phyloP scores from a whole-genome alignment of 2,888 invertebrate genomes.

The Orthosia gracilis region DNA sequence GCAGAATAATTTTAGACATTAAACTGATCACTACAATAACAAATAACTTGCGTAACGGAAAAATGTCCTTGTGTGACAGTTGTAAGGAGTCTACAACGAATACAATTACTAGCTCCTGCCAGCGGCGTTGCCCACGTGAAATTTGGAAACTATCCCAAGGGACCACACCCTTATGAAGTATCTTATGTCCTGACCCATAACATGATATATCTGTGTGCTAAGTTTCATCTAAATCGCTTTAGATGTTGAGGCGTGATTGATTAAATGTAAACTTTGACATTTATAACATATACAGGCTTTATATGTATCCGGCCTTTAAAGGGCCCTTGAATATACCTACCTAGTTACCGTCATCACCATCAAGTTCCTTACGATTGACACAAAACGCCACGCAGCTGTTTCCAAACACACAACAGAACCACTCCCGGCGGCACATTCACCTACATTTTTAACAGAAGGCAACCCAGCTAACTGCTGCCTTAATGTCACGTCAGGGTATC shows the following conservation, averaged over 20 bases:
- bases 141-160: too few species aligned
- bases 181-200: too few species aligned
- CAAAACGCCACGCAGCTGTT: conserved; percentile 3
- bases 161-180: too few species aligned
- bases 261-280: too few species aligned
- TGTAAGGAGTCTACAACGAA: background rate
- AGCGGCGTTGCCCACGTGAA: too few species aligned
- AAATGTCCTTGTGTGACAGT: background rate
- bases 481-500: conserved; percentile 22
- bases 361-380: conserved; percentile 13
- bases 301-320: too few species aligned
- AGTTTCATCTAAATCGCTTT: too few species aligned
- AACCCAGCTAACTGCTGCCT: background rate
- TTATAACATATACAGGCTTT: too few species aligned
- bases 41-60: background rate
- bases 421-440: conserved; percentile 14
- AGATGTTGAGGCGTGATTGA: too few species aligned
- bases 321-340: too few species aligned
- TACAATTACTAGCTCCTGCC: background rate
- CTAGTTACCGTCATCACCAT: background rate
- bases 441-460: conserved; percentile 25
- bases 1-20: background rate
- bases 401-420: background rate
- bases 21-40: background rate
- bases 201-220: too few species aligned